These are phyloP conservation scores for Vanessa atalanta DNA, from an alignment of 1,140 invertebrate species.

Conservation along the genomic window DNA sequence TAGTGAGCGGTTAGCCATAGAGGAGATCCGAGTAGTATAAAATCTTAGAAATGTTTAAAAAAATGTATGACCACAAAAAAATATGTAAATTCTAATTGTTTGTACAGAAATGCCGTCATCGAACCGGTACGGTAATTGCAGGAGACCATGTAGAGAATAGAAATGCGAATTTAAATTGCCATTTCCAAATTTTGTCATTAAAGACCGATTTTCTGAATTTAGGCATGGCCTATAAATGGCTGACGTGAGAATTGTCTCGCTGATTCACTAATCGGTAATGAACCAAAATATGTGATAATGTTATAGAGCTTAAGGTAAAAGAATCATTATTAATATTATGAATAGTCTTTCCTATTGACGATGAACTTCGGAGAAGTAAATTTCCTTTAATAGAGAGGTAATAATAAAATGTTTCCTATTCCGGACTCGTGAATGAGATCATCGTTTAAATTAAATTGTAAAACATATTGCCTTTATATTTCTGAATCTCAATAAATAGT, in stretches of 20 bases:
- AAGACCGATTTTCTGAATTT: slow-evolving; percentile 36
- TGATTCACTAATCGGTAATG: slow-evolving; percentile 34
- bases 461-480: too few relatives aligned
- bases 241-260: slow-evolving; percentile 36
- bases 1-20: too few relatives aligned
- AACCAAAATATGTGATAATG: slow-evolving; percentile 14
- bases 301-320: not conserved
- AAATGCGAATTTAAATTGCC: slow-evolving; percentile 47
- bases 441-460: too few relatives aligned
- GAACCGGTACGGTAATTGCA: slow-evolving; percentile 49
- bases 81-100: slow-evolving; percentile 25
- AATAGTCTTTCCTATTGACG: not conserved
- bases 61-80: not conserved
- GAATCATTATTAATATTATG: not conserved
- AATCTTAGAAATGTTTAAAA: not conserved
- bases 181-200: slow-evolving; percentile 43
- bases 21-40: not conserved
- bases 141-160: slow-evolving; percentile 44
- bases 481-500: too few relatives aligned
- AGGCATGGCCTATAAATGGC: slow-evolving; percentile 41
- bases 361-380: not conserved
- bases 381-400: not conserved
- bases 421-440: too few relatives aligned
- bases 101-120: slow-evolving; percentile 38
- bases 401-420: not conserved